phyloP scores from a whole-genome alignment of 1,140 invertebrate genomes.

The Limonius californicus region DNA sequence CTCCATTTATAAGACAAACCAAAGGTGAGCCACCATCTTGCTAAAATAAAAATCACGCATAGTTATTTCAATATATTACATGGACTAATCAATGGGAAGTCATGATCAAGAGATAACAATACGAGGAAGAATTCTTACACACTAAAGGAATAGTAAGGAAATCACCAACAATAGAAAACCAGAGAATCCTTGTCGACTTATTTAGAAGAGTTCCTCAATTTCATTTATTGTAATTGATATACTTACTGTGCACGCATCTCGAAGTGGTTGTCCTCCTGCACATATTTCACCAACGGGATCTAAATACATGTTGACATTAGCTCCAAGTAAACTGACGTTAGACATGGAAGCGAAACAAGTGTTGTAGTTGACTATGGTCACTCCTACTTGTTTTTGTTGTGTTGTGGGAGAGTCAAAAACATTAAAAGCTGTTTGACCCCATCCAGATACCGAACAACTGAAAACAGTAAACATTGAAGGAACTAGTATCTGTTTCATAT shows the following conservation, averaged over 20 bases:
- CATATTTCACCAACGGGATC: constrained; percentile 39
- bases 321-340: constrained; percentile 30
- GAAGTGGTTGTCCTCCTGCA: constrained; percentile 38
- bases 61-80: too few relatives aligned
- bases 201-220: too few relatives aligned
- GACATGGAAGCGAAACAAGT: constrained; percentile 34
- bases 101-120: too few relatives aligned
- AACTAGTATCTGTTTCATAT: too few relatives aligned
- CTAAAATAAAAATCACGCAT: constrained; percentile 49
- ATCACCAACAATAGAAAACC: too few relatives aligned
- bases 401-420: constrained; percentile 31
- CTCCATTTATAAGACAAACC: constrained; percentile 53
- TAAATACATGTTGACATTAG: constrained; percentile 36
- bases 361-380: constrained; percentile 28
- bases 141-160: too few relatives aligned
- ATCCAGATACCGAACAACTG: constrained; percentile 37
- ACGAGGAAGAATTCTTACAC: too few relatives aligned
- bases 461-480: too few relatives aligned
- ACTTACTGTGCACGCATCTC: constrained; percentile 42
- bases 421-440: constrained; percentile 36
- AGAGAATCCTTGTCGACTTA: too few relatives aligned
- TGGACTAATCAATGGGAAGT: too few relatives aligned
- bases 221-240: background rate
- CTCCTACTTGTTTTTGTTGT: constrained; percentile 37
- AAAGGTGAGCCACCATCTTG: constrained; percentile 75